phyloP scores from a whole-genome alignment of 2,888 invertebrate species.

The Osmoderma eremita region DNA sequence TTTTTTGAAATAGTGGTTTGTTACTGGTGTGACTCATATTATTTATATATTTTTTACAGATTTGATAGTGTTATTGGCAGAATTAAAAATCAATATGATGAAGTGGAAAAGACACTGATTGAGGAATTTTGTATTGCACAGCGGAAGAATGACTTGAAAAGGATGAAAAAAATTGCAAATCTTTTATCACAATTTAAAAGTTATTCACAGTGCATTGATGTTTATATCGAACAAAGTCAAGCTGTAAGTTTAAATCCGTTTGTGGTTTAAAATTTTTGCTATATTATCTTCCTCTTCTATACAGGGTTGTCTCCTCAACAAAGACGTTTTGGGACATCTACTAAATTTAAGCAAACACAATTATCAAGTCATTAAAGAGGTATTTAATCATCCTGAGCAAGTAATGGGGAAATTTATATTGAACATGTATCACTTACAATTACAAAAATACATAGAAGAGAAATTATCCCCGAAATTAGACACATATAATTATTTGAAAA shows the following conservation, averaged over 20 bases:
- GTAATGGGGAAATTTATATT: slow-evolving; percentile 98
- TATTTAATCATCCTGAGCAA: slow-evolving; percentile 95
- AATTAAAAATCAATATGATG: slow-evolving; percentile 89
- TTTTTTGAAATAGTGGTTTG: slow-evolving; percentile 41
- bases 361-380: slow-evolving; percentile 83
- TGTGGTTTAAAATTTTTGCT: slow-evolving; percentile 22
- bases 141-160: slow-evolving; percentile 80
- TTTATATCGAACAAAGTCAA: slow-evolving; percentile 96
- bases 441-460: slow-evolving; percentile 86
- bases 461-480: slow-evolving; percentile 84
- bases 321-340: slow-evolving; percentile 91
- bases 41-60: slow-evolving; percentile 27
- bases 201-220: slow-evolving; percentile 95
- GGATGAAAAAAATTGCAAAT: slow-evolving; percentile 93
- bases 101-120: slow-evolving; percentile 88
- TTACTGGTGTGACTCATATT: not conserved
- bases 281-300: slow-evolving; percentile 51
- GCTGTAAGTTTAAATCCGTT: slow-evolving; percentile 67
- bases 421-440: slow-evolving; percentile 91
- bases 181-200: slow-evolving; percentile 96
- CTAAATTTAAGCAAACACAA: slow-evolving; percentile 90
- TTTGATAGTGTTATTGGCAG: slow-evolving; percentile 62
- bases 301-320: slow-evolving; percentile 85
- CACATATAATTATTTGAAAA: slow-evolving; percentile 87
- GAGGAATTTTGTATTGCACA: slow-evolving; percentile 95